A percentile compares a stretch with the other conserved stretches of the same genome.
These are phyloP conservation scores for Ctenochaetus hawaiiensis DNA, from an alignment of 2,797 vertebrate genomes.

Conservation along the genomic window DNA sequence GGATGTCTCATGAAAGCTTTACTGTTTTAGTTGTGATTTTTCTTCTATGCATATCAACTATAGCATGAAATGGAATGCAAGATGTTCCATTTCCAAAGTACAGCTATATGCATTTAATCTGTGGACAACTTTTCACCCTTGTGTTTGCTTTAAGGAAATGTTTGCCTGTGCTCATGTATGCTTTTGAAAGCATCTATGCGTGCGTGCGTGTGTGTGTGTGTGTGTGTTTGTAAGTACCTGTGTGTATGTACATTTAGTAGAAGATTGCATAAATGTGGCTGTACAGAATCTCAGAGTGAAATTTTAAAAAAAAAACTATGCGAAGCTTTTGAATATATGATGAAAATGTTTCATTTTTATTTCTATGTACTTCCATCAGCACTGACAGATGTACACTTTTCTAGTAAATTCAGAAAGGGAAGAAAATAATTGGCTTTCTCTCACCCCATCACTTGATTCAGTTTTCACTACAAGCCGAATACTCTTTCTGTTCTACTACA, in stretches of 20 bases:
- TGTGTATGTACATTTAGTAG: conserved; percentile 8
- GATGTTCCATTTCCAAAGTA: conserved; percentile 74
- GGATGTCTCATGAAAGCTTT: conserved; percentile 80
- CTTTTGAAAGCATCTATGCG: conserved; percentile 49
- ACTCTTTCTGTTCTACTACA: not conserved
- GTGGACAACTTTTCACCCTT: conserved; percentile 67
- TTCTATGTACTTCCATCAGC: conserved; percentile 72
- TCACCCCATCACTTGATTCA: not conserved
- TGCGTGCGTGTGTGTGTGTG: conserved; percentile 36
- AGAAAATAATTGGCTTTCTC: not conserved
- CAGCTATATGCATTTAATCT: conserved; percentile 79
- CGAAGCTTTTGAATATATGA: conserved; percentile 61
- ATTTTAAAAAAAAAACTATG: conserved; percentile 66
- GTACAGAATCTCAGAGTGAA: conserved; percentile 73
- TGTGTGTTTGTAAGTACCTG: conserved; percentile 33
- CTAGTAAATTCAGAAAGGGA: conserved; percentile 27
- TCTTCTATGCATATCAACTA: conserved; percentile 85
- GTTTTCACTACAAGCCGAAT: not conserved
- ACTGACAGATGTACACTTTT: conserved; percentile 59
- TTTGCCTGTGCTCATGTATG: conserved; percentile 65
- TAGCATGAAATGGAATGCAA: conserved; percentile 78
- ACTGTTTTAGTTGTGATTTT: conserved; percentile 77
- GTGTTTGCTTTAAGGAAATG: conserved; percentile 66
- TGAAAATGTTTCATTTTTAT: conserved; percentile 53
- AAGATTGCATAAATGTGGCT: conserved; percentile 48